Evolutionary conservation across 1,140 invertebrate species (phyloP).

Genomic region (Paraescarpia echinospica): DNA sequence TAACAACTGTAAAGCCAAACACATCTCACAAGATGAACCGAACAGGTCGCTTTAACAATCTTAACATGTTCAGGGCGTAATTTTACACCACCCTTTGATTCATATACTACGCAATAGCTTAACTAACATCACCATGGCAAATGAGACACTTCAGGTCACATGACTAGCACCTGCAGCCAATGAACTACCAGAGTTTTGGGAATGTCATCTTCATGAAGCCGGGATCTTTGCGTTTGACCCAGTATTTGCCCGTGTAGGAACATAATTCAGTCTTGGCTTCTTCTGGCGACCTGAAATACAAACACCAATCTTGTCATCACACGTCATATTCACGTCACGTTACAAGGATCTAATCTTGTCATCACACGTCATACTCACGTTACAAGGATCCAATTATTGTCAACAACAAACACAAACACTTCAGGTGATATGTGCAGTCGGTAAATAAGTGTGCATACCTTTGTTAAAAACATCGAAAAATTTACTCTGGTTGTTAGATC

Average conservation of each 20-base stretch:
- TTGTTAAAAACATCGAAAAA: too few species aligned
- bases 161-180: background rate
- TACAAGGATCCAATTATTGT: too few species aligned
- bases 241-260: conserved; percentile 67
- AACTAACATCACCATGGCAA: background rate
- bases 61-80: background rate
- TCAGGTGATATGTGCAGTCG: too few species aligned
- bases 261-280: conserved; percentile 64
- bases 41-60: background rate
- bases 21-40: background rate
- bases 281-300: conserved; percentile 41
- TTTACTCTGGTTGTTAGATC: too few species aligned
- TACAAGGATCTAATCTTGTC: too few species aligned
- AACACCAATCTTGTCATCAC: too few species aligned
- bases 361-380: too few species aligned
- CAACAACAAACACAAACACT: too few species aligned
- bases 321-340: too few species aligned
- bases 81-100: background rate
- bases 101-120: background rate
- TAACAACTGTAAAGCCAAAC: background rate
- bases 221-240: conserved; percentile 62
- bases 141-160: background rate
- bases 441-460: too few species aligned
- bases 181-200: conserved; percentile 45
- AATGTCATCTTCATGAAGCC: conserved; percentile 63